Evolutionary conservation across 2,888 invertebrate species (phyloP).

Genomic region (Noctua fimbriata): DNA sequence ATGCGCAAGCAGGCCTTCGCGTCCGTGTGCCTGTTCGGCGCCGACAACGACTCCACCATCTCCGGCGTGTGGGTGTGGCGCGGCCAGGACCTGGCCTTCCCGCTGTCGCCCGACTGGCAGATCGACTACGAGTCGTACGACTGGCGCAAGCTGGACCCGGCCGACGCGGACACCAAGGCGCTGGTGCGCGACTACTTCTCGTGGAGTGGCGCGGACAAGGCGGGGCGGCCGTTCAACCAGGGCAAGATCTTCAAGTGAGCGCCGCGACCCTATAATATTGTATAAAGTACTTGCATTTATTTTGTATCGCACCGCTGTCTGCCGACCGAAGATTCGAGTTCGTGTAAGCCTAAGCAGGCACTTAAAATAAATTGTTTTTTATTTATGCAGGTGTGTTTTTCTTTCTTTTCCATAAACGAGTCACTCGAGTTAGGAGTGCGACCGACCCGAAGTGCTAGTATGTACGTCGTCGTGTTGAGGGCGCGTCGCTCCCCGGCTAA

Average conservation of each 20-base stretch:
- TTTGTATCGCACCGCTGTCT: constrained; percentile 66
- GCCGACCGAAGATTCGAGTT: constrained; percentile 70
- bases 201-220: constrained; percentile 96
- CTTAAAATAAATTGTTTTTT: constrained; percentile 83
- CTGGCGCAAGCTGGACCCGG: constrained; percentile 98
- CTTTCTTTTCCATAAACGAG: constrained; percentile 4
- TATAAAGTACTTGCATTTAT: constrained; percentile 78
- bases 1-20: constrained; percentile 99
- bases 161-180: constrained; percentile 94
- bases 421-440: background rate
- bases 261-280: constrained; percentile 33
- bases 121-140: constrained; percentile 98
- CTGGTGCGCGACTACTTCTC: constrained; percentile 97
- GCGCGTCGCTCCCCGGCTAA: background rate
- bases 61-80: constrained; percentile 99
- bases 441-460: background rate
- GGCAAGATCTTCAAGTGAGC: constrained; percentile 99
- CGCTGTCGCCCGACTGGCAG: constrained; percentile 97
- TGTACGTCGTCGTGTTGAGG: background rate
- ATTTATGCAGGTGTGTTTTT: constrained; percentile 73
- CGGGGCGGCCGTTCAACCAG: constrained; percentile 98
- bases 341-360: constrained; percentile 73
- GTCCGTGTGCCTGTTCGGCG: constrained; percentile 97
- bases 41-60: constrained; percentile 97
- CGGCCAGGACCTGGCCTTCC: constrained; percentile 97